Evolutionary conservation across 1,140 invertebrate genomes (phyloP), one percentile per base, ranked within the genome.

Genomic region (Eriosoma lanigerum): DNA sequence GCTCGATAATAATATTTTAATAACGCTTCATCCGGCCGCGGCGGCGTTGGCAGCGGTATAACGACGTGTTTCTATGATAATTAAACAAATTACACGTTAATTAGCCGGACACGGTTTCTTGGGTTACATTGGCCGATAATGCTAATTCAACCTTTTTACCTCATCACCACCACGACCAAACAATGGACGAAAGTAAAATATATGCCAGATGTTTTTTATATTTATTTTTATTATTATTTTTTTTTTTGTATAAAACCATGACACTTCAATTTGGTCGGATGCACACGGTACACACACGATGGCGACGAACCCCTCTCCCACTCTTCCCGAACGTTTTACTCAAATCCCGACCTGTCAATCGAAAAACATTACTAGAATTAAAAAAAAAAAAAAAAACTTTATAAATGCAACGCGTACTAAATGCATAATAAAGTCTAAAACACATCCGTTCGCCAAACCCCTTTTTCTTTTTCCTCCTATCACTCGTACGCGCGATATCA

Each of bases 41-140:
- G 46, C 26, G 21, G 46, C 46, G 66, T 1, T 17, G 52, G 52
- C 52, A 6, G 3, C 52, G 52, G 52, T 54, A 52, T 44, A 76
- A 76, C 56, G 54, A 78, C 52, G 73, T 56, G 73, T 76, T 76
- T 76, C 8, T 76, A 76, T 46, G 73, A 60, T 76, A 76, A 76
- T 76, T 60, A 76, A 76, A 76, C 73, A 60, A 58, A 76, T 76
- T 76, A 76, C 54, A 60, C 73, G 75, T 78, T 78, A 78, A 78
- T 78, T 60, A 78, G 75, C 56, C 75, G 32, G 75, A 78, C 75
- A 62, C 75, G 75, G 75, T 78, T 62, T 62, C 75, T 78, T 48
- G 38, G 54, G 75, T 46, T 60, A 62, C 73, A 46, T 60, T 44
- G 54, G 52, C 54, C 56, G 56, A 75, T 75, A 56, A 76, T 24